A percentile compares a stretch with the other conserved stretches of the same genome.
These are phyloP conservation scores for Indri indri DNA, from an alignment of 2,113 vertebrate genomes.

Conservation along the genomic window DNA sequence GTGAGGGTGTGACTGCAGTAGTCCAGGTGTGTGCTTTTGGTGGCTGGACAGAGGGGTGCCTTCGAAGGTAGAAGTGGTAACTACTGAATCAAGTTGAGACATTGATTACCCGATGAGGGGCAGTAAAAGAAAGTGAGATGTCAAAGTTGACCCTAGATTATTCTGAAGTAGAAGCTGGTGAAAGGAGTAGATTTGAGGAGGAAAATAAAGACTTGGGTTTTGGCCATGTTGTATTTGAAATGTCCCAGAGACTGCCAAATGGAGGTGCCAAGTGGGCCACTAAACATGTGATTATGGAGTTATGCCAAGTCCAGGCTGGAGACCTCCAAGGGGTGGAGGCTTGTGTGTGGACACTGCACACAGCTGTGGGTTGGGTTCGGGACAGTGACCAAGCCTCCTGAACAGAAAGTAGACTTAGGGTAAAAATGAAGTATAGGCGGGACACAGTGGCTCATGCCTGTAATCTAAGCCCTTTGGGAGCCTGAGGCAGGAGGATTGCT, in stretches of 20 bases:
- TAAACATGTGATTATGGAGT: background rate
- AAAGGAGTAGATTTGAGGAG: background rate
- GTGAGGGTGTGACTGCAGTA: no score
- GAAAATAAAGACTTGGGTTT: background rate
- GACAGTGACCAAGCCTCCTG: background rate
- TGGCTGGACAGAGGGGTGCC: background rate
- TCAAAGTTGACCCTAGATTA: background rate
- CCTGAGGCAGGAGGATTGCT: no score
- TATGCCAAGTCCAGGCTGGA: background rate
- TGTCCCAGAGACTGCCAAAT: background rate
- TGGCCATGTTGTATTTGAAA: background rate
- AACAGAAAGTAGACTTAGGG: background rate
- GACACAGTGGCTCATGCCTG: no score
- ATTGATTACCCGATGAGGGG: background rate
- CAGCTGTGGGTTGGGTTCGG: background rate
- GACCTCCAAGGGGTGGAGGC: background rate
- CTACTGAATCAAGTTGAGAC: background rate
- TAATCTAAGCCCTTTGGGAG: no score
- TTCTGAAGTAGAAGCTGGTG: background rate
- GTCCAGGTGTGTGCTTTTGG: background rate
- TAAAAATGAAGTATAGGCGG: background rate
- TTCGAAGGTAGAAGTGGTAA: background rate
- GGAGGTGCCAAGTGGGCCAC: background rate
- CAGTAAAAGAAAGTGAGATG: background rate
- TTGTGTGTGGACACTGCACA: background rate